phyloP scores from a whole-genome alignment of 2,888 invertebrate genomes.

The Sphinx pinastri region DNA sequence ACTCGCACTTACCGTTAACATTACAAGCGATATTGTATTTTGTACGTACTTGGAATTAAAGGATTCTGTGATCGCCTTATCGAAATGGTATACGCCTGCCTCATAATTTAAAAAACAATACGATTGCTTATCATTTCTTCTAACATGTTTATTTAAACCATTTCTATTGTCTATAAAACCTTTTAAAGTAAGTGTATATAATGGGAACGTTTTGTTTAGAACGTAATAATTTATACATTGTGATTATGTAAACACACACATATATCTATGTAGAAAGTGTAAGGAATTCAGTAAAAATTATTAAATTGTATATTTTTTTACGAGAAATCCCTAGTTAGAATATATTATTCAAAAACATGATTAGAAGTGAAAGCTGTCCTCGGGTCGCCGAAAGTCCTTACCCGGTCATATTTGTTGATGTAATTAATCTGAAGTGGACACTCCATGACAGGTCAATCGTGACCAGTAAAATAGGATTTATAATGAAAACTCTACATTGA shows the following conservation, averaged over 20 bases:
- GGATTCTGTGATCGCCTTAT: neutral
- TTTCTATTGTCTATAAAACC: too few relatives aligned
- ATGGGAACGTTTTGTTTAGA: too few relatives aligned
- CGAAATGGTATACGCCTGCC: neutral
- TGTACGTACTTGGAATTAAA: neutral
- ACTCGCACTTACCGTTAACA: slow-evolving; percentile 48
- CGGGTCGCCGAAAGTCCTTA: slow-evolving; percentile 37
- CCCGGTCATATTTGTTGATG: slow-evolving; percentile 50
- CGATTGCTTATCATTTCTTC: neutral
- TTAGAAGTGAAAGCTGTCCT: slow-evolving; percentile 59
- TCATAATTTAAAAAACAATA: neutral
- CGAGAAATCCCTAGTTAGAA: neutral
- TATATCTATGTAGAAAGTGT: too few relatives aligned
- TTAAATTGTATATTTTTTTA: too few relatives aligned
- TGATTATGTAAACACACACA: too few relatives aligned
- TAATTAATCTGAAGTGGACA: slow-evolving; percentile 58
- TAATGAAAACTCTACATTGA: slow-evolving; percentile 28
- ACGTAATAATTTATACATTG: too few relatives aligned
- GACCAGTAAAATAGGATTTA: slow-evolving; percentile 23
- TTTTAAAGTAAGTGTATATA: too few relatives aligned
- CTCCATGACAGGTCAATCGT: slow-evolving; percentile 33
- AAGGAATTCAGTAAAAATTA: too few relatives aligned
- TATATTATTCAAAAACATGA: slow-evolving; percentile 20
- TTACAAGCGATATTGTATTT: slow-evolving; percentile 9
- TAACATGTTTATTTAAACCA: too few relatives aligned